Percentiles rank a stretch among this genome's conserved stretches.
phyloP scores from a whole-genome alignment of 1,140 invertebrate species.

The Micrasema minimum region DNA sequence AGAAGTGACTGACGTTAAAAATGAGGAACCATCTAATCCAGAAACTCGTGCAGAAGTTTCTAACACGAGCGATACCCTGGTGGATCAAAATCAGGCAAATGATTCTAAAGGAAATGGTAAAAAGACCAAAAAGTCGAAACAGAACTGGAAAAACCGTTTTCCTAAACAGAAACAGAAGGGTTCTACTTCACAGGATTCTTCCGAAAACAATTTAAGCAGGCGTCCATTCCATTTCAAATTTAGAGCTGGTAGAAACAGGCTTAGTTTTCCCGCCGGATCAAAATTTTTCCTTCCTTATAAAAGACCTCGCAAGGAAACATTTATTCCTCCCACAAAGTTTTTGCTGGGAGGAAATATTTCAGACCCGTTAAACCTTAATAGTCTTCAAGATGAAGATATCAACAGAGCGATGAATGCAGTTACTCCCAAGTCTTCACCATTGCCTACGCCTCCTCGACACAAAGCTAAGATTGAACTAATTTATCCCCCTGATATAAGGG shows the following conservation, averaged over 20 bases:
- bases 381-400: constrained; percentile 88
- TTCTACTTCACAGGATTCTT: constrained; percentile 58
- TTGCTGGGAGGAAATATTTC: constrained; percentile 93
- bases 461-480: constrained; percentile 89
- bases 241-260: constrained; percentile 58
- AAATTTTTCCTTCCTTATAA: constrained; percentile 74
- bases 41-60: constrained; percentile 33
- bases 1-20: constrained; percentile 14
- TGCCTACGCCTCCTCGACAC: constrained; percentile 86
- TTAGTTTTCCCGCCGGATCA: constrained; percentile 64
- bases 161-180: constrained; percentile 60
- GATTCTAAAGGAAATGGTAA: constrained; percentile 51
- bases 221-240: constrained; percentile 63
- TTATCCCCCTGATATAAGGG: constrained; percentile 91
- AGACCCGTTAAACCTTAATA: constrained; percentile 94
- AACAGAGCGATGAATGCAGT: constrained; percentile 87
- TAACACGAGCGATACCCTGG: constrained; percentile 29
- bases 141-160: constrained; percentile 63
- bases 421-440: constrained; percentile 87
- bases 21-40: constrained; percentile 48
- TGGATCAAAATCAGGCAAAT: constrained; percentile 7
- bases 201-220: constrained; percentile 59
- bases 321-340: constrained; percentile 91
- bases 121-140: constrained; percentile 55
- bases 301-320: constrained; percentile 76